A percentile compares a stretch with the other conserved stretches of the same genome.
Conservation (phyloP, 2,113 vertebrate species). For the Platycercus adscitus region DNA sequence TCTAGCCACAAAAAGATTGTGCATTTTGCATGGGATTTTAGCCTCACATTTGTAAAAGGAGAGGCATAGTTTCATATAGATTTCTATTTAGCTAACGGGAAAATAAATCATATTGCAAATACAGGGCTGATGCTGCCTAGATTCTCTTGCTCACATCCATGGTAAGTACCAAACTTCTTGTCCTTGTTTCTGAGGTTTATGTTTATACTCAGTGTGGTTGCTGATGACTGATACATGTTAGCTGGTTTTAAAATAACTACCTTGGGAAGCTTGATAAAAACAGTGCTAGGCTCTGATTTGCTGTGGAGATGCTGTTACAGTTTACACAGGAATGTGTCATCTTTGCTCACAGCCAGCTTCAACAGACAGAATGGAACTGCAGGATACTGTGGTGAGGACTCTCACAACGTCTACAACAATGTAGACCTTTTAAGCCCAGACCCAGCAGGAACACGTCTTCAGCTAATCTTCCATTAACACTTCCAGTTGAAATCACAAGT, state of each 20-base stretch:
- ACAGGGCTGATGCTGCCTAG: neutral
- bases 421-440: neutral
- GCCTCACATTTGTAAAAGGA: neutral
- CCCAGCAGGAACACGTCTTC: neutral
- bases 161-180: neutral
- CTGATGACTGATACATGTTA: constrained; percentile 6
- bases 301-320: neutral
- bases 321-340: neutral
- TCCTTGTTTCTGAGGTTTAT: constrained; percentile 17
- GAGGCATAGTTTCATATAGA: neutral
- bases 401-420: neutral
- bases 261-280: constrained; percentile 4
- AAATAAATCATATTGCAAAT: neutral
- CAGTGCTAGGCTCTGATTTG: neutral
- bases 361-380: neutral
- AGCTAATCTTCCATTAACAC: neutral
- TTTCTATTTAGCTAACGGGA: neutral
- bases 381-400: neutral
- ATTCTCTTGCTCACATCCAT: neutral
- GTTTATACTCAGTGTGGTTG: constrained; percentile 12
- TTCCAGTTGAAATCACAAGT: neutral
- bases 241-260: constrained; percentile 24
- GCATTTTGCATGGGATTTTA: neutral
- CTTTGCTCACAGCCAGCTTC: neutral
- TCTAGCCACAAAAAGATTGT: neutral